Conservation (phyloP, 2,888 invertebrate genomes). For the Pristionchus exspectatus region DNA sequence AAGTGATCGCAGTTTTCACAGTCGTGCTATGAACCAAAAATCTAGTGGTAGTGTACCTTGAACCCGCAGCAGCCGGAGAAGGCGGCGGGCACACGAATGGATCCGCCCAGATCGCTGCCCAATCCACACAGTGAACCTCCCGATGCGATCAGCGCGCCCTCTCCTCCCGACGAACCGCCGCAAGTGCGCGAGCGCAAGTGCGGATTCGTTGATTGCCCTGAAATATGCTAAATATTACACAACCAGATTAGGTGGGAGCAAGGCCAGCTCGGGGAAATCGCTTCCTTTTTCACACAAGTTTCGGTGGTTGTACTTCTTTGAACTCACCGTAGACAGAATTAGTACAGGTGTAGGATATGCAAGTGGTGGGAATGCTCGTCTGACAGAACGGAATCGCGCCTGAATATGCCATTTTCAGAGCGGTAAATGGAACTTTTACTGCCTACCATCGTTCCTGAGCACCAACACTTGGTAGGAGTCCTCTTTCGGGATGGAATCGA, state of each 20-base stretch:
- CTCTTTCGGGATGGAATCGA: neutral
- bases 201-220: constrained; percentile 65
- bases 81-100: constrained; percentile 80
- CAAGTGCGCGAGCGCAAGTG: constrained; percentile 52
- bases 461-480: constrained; percentile 45
- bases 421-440: too few relatives aligned
- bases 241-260: too few relatives aligned
- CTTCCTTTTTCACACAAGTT: too few relatives aligned
- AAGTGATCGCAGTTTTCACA: too few relatives aligned
- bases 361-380: constrained; percentile 79
- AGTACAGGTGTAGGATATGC: constrained; percentile 69
- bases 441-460: constrained; percentile 53
- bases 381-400: constrained; percentile 81
- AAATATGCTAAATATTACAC: too few relatives aligned
- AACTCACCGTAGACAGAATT: constrained; percentile 76
- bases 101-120: constrained; percentile 80
- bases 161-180: constrained; percentile 81
- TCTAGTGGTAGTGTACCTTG: constrained; percentile 56
- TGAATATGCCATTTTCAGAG: too few relatives aligned
- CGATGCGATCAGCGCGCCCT: constrained; percentile 79
- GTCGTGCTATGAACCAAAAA: too few relatives aligned
- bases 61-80: constrained; percentile 80
- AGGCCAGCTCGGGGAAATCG: too few relatives aligned
- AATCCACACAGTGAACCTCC: constrained; percentile 64
- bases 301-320: too few relatives aligned